Evolutionary conservation across 2,113 vertebrate species (phyloP).

Genomic region (Microtus montanus): DNA sequence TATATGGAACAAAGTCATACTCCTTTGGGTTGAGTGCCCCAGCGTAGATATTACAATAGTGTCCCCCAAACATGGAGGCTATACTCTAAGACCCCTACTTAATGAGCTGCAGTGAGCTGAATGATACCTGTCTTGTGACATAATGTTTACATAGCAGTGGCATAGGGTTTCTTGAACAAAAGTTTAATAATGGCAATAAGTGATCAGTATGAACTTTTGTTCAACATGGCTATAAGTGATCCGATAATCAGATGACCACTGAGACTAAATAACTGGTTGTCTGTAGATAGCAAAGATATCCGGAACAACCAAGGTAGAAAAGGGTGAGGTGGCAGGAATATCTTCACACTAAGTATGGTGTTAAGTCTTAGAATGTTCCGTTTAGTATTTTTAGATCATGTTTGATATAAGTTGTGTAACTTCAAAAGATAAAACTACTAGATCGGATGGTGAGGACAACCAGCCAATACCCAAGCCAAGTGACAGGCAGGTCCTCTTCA

Average conservation of each 20-base stretch:
- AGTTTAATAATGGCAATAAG: too few species aligned
- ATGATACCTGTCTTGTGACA: not conserved
- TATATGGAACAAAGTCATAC: not conserved
- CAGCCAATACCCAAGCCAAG: not conserved
- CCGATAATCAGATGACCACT: not conserved
- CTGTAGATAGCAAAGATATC: not conserved
- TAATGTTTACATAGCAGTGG: not conserved
- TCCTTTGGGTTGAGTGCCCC: not conserved
- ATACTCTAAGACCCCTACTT: not conserved
- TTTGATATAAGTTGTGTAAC: not conserved
- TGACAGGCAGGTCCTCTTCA: not conserved
- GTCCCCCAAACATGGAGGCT: not conserved
- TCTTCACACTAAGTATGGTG: not conserved
- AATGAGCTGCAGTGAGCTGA: not conserved
- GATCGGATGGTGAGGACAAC: not conserved
- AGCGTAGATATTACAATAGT: not conserved
- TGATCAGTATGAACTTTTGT: too few species aligned
- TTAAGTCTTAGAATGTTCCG: not conserved
- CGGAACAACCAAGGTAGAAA: not conserved
- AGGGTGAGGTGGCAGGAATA: not conserved
- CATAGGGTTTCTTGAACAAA: not conserved
- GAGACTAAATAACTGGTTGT: too few species aligned
- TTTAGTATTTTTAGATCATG: not conserved
- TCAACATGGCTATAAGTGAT: too few species aligned
- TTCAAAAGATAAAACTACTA: not conserved